Percentiles rank a stretch among this genome's conserved stretches.
Evolutionary conservation across 1,140 invertebrate genomes (phyloP).

Genomic region (Piezodorus guildinii): DNA sequence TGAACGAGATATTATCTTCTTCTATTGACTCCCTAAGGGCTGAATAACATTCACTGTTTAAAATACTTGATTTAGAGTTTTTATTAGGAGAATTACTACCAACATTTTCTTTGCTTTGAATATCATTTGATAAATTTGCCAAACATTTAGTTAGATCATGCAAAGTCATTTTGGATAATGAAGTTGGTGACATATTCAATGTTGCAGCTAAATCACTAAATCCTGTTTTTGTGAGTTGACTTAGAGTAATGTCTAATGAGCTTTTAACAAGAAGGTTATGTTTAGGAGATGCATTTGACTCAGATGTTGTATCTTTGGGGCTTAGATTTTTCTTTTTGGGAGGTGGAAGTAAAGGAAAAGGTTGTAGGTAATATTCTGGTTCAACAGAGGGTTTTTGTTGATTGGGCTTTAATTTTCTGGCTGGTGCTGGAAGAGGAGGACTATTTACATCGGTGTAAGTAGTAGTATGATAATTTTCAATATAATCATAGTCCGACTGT

Average conservation of each 20-base stretch:
- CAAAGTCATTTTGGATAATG: slow-evolving; percentile 71
- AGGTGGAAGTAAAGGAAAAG: slow-evolving; percentile 33
- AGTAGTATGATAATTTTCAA: slow-evolving; percentile 42
- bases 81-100: slow-evolving; percentile 28
- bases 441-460: slow-evolving; percentile 34
- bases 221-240: slow-evolving; percentile 65
- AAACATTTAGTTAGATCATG: slow-evolving; percentile 70
- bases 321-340: slow-evolving; percentile 31
- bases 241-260: slow-evolving; percentile 60
- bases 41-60: slow-evolving; percentile 28
- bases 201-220: slow-evolving; percentile 62
- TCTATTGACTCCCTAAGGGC: slow-evolving; percentile 29
- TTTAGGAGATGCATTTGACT: neutral
- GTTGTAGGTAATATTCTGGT: slow-evolving; percentile 49
- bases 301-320: slow-evolving; percentile 15
- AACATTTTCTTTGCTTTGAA: slow-evolving; percentile 18
- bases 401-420: slow-evolving; percentile 38
- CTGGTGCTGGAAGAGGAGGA: slow-evolving; percentile 49
- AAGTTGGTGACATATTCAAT: slow-evolving; percentile 57
- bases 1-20: slow-evolving; percentile 36
- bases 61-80: slow-evolving; percentile 20
- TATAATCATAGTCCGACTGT: slow-evolving; percentile 48
- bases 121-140: slow-evolving; percentile 35
- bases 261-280: slow-evolving; percentile 24
- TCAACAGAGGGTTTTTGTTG: slow-evolving; percentile 32